phyloP scores from a whole-genome alignment of 2,888 invertebrate genomes.

The Electrophaes corylata region DNA sequence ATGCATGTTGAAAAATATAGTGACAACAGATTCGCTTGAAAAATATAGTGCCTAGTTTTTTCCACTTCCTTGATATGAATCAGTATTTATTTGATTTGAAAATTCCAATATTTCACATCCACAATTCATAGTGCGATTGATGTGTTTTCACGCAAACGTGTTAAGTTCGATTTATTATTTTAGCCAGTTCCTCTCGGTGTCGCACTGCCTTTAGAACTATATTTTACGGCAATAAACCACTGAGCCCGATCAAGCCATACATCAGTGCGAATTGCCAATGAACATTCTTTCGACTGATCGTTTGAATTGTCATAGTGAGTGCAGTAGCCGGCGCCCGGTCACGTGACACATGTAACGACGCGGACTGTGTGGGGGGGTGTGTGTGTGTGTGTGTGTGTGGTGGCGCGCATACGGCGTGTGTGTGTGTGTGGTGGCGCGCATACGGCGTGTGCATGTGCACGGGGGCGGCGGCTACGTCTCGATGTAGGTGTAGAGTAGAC shows the following conservation, averaged over 20 bases:
- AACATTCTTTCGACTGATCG: slow-evolving; percentile 18
- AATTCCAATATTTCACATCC: not conserved
- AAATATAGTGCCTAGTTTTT: too few species aligned
- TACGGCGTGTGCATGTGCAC: not conserved
- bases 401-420: too few species aligned
- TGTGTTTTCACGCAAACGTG: not conserved
- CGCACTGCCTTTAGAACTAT: slow-evolving; percentile 10
- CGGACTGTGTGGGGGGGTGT: not conserved
- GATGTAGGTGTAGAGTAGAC: too few species aligned
- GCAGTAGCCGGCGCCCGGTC: not conserved
- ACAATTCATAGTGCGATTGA: slow-evolving; percentile 2
- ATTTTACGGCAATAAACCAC: slow-evolving; percentile 15
- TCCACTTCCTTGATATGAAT: not conserved
- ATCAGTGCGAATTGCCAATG: slow-evolving; percentile 17
- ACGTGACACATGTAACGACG: too few species aligned
- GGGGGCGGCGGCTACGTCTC: too few species aligned
- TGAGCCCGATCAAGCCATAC: slow-evolving; percentile 11
- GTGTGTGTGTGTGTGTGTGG: too few species aligned
- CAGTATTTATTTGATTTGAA: not conserved
- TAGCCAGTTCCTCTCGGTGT: not conserved
- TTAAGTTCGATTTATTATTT: not conserved
- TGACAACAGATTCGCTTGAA: not conserved
- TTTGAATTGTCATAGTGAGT: not conserved
- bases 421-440: too few species aligned
- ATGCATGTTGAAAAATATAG: too few species aligned